These are phyloP conservation scores for Cataglyphis altisquamis DNA, from an alignment of 2,888 invertebrate species.

Conservation along the genomic window DNA sequence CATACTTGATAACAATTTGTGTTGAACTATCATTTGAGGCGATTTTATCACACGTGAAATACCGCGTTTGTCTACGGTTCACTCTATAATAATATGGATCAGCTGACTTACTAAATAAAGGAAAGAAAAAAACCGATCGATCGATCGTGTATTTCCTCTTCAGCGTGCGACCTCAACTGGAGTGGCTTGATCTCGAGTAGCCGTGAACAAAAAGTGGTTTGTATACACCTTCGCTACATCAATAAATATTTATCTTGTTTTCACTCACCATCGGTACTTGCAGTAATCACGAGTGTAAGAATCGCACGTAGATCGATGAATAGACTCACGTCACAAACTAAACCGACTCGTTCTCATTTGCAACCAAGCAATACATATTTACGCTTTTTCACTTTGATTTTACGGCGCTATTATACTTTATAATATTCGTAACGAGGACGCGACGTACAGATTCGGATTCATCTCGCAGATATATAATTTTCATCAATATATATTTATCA, in stretches of 20 bases:
- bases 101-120: conserved; percentile 8
- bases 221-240: background rate
- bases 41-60: background rate
- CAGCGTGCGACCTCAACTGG: conserved; percentile 14
- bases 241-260: conserved; percentile 48
- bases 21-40: background rate
- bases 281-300: conserved; percentile 15
- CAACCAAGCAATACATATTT: conserved; percentile 40
- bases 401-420: conserved; percentile 36
- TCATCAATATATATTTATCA: conserved; percentile 41
- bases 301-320: background rate
- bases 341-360: conserved; percentile 15
- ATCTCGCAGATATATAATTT: conserved; percentile 27
- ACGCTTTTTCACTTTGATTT: background rate
- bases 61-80: background rate
- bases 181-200: conserved; percentile 26
- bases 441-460: conserved; percentile 16
- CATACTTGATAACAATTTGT: background rate
- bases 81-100: background rate
- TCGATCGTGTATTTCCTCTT: conserved; percentile 39
- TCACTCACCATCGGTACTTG: conserved; percentile 1
- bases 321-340: background rate
- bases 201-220: conserved; percentile 26
- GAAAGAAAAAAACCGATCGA: conserved; percentile 22
- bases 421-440: conserved; percentile 38